Percentiles rank a stretch among this genome's conserved stretches.
Evolutionary conservation across 2,113 vertebrate genomes (phyloP).

Genomic region (Ascaphus truei): DNA sequence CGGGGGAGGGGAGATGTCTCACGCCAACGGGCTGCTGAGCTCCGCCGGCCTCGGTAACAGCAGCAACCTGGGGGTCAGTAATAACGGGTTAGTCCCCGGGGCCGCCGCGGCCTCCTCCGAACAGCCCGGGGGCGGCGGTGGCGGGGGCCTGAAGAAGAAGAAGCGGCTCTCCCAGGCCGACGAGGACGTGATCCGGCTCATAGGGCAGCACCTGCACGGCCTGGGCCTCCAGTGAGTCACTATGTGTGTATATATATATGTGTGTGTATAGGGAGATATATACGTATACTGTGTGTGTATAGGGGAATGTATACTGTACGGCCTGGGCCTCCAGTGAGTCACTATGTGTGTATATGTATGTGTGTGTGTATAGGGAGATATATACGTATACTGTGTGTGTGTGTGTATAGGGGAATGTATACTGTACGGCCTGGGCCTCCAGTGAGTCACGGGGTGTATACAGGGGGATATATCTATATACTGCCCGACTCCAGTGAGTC

Average conservation of each 20-base stretch:
- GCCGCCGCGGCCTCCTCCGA: conserved; percentile 57
- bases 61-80: conserved; percentile 64
- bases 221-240: conserved; percentile 91
- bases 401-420: background rate
- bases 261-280: background rate
- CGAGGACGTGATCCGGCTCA: conserved; percentile 91
- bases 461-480: too few relatives aligned
- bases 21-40: conserved; percentile 80
- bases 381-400: background rate
- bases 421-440: background rate
- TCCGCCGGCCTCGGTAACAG: conserved; percentile 63
- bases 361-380: background rate
- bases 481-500: too few relatives aligned
- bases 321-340: background rate
- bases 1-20: conserved; percentile 63
- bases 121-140: conserved; percentile 55
- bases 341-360: background rate
- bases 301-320: background rate
- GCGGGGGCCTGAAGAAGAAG: conserved; percentile 81
- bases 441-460: background rate
- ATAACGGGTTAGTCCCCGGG: conserved; percentile 73
- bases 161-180: conserved; percentile 86
- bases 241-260: background rate
- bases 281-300: background rate
- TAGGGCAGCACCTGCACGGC: conserved; percentile 91